A percentile compares a stretch with the other conserved stretches of the same genome.
These are phyloP conservation scores for Tor tambroides DNA, from an alignment of 2,113 vertebrate species.

Conservation along the genomic window DNA sequence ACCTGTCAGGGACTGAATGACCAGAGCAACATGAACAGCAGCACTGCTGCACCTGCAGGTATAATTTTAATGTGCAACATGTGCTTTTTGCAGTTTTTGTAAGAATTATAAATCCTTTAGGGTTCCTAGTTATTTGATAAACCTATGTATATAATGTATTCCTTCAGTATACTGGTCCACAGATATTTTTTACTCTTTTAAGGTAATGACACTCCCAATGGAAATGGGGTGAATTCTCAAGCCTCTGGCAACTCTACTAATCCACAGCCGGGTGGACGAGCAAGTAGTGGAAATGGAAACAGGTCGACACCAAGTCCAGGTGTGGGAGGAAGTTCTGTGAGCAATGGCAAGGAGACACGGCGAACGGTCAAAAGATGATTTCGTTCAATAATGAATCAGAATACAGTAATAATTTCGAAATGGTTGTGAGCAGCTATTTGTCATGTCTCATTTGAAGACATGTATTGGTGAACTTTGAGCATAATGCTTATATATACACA, in stretches of 20 bases:
- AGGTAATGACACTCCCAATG: slow-evolving; percentile 75
- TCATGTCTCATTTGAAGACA: background rate
- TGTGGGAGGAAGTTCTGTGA: slow-evolving; percentile 66
- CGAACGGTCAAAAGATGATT: slow-evolving; percentile 81
- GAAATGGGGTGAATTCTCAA: slow-evolving; percentile 74
- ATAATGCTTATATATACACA: background rate
- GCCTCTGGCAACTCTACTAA: slow-evolving; percentile 62
- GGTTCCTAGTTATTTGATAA: background rate
- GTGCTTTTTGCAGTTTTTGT: background rate
- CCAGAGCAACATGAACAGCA: slow-evolving; percentile 55
- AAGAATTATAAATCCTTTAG: background rate
- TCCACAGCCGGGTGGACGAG: slow-evolving; percentile 66
- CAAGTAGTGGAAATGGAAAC: slow-evolving; percentile 71
- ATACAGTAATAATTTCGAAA: background rate
- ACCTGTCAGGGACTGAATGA: slow-evolving; percentile 53
- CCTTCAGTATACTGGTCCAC: background rate
- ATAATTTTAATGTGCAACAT: background rate
- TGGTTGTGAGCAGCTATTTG: background rate
- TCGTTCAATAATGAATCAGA: background rate
- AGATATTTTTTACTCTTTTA: background rate
- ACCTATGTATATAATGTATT: background rate
- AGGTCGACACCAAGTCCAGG: slow-evolving; percentile 75
- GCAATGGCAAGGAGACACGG: slow-evolving; percentile 82
- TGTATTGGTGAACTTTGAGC: background rate
- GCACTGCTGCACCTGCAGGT: slow-evolving; percentile 48